Evolutionary conservation across 2,888 invertebrate genomes (phyloP), one percentile per base, ranked within the genome.

Genomic region (Phrixothrix hirtus): DNA sequence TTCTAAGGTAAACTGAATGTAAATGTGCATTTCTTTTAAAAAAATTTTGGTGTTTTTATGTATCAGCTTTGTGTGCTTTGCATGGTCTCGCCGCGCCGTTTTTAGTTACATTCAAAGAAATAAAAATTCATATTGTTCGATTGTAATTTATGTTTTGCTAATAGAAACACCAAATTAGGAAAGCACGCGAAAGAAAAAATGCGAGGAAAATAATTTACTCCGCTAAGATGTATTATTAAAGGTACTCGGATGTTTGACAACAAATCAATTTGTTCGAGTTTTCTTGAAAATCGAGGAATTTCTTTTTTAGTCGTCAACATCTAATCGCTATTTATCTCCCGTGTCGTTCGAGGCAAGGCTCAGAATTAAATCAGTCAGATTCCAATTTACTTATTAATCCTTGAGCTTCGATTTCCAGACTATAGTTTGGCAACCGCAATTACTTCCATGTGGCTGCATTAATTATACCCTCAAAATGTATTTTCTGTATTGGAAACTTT

Each of bases 1-100:
- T 32, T 37, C 27, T 52, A 57, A 59, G 59, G 59, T 59, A 59
- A 59, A 47, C 46, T 52, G 16, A 31, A 38, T 46, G 21, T 34
- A 16, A 35, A 4, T 26, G 2, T 16, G 34, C 31, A 31, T 2
- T 31, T 31, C 11, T 11, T 36, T 13, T 3, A 38, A 26, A 38
- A 25, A 25, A 25, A 9, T 4, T 26, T 38, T 11, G 21, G 26
- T 38, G 41, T 27, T 15, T 21, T 21, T 26, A 26, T 27, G 25
- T 35, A 16, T 17, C 25, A 15, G 37, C n/a, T 35, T 32, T 11
- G 34, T 32, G 25, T 34, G 16, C 10, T 32, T 38, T 39, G 46
- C 38, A 45, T 36, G 30, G 21, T 7, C 4, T 21, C 3, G 21
- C 21, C 21, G 21, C 4, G 21, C n/a, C n/a, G n/a, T n/a, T n/a